Conservation (phyloP, 2,113 vertebrate genomes). For the Xiphophorus maculatus region DNA sequence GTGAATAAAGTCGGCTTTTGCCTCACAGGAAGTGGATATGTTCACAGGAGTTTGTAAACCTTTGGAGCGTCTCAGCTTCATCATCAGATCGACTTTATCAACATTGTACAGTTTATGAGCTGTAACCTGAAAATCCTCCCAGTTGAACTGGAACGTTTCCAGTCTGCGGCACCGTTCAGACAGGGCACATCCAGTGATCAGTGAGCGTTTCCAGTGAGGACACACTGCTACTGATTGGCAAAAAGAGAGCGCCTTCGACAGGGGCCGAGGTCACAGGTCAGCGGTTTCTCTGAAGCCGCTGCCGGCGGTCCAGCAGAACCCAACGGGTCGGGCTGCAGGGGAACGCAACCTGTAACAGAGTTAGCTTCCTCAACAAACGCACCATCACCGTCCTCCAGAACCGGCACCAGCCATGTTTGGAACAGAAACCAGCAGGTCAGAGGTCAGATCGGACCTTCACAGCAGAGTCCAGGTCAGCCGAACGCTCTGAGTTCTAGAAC, state of each 20-base stretch:
- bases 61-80: neutral
- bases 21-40: neutral
- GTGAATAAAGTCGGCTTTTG: neutral
- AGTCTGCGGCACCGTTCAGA: neutral
- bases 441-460: neutral
- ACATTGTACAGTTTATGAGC: neutral
- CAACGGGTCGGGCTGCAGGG: slow-evolving; percentile 14
- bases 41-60: no score
- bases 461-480: no score
- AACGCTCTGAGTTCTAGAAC: neutral
- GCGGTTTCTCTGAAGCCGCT: slow-evolving; percentile 44
- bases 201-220: no score
- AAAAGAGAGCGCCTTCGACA: slow-evolving; percentile 17
- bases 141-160: neutral
- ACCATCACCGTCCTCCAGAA: neutral
- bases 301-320: neutral
- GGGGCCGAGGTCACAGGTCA: slow-evolving; percentile 59
- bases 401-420: slow-evolving; percentile 56
- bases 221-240: slow-evolving; percentile 6
- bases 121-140: neutral
- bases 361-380: slow-evolving; percentile 16
- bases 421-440: slow-evolving; percentile 41
- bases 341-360: slow-evolving; percentile 53
- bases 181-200: no score
- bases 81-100: neutral